Percentiles rank a stretch among this genome's conserved stretches.
These are phyloP conservation scores for Phrynosoma blainvillii DNA, from an alignment of 2,113 vertebrate species.

Conservation along the genomic window DNA sequence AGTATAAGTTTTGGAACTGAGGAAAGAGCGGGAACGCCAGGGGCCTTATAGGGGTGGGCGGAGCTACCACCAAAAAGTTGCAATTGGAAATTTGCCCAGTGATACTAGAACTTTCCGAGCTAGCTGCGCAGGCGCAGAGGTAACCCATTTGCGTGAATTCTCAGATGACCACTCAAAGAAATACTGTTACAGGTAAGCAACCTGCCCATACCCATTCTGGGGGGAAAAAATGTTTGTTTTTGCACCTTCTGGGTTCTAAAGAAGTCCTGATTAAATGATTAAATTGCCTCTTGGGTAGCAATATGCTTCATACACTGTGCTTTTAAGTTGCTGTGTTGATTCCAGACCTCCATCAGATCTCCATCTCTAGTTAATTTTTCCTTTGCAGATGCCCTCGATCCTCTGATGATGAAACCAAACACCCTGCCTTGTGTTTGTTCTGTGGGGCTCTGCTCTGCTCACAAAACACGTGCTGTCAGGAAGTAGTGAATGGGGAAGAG, in stretches of 20 bases:
- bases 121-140: too few relatives aligned
- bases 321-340: not conserved
- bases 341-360: not conserved
- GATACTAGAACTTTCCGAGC: too few relatives aligned
- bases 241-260: not conserved
- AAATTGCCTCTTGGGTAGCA: not conserved
- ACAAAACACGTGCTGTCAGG: conserved; percentile 93
- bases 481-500: conserved; percentile 89
- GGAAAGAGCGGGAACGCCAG: too few relatives aligned
- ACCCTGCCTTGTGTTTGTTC: conserved; percentile 93
- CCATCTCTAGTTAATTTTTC: conserved; percentile 11
- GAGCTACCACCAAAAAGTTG: too few relatives aligned
- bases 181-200: too few relatives aligned
- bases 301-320: not conserved
- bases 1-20: too few relatives aligned
- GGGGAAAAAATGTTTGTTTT: not conserved
- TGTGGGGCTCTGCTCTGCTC: conserved; percentile 95
- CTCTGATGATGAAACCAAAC: conserved; percentile 90
- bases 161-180: too few relatives aligned
- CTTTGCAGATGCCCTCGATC: conserved; percentile 90
- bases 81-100: too few relatives aligned
- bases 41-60: too few relatives aligned
- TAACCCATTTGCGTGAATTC: too few relatives aligned
- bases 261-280: not conserved
- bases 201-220: not conserved